These are phyloP conservation scores for Xylota segnis DNA, from an alignment of 2,888 invertebrate species.

Conservation along the genomic window DNA sequence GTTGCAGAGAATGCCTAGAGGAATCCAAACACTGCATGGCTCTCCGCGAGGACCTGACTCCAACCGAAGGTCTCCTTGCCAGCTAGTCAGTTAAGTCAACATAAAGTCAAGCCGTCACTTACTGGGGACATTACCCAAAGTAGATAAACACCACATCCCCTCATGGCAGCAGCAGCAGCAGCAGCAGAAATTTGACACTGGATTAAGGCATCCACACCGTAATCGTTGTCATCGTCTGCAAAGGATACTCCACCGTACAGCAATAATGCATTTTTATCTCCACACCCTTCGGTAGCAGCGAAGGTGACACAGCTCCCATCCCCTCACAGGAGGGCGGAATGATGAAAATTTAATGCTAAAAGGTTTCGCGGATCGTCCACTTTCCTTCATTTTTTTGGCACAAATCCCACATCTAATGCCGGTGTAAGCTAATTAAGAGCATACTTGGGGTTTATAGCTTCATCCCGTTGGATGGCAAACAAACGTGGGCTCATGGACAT, in stretches of 20 bases:
- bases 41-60: too few species aligned
- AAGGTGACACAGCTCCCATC: slow-evolving; percentile 20
- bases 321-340: not conserved
- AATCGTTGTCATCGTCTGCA: slow-evolving; percentile 45
- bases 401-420: slow-evolving; percentile 43
- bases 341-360: slow-evolving; percentile 58
- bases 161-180: slow-evolving; percentile 29
- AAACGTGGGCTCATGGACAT: slow-evolving; percentile 67
- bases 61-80: too few species aligned
- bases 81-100: too few species aligned
- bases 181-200: slow-evolving; percentile 61
- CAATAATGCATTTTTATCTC: slow-evolving; percentile 51
- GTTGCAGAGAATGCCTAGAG: too few species aligned
- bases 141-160: slow-evolving; percentile 32
- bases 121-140: slow-evolving; percentile 5
- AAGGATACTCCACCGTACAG: slow-evolving; percentile 36
- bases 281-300: slow-evolving; percentile 18
- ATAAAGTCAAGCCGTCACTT: slow-evolving; percentile 59
- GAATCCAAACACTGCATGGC: too few species aligned
- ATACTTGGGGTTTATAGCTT: slow-evolving; percentile 39
- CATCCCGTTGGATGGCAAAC: slow-evolving; percentile 33
- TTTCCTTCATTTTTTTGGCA: not conserved
- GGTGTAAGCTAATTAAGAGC: slow-evolving; percentile 62
- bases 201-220: slow-evolving; percentile 53
- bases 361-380: slow-evolving; percentile 16